Base-by-base conservation (phyloP, 1,140 invertebrate species). In the Conopomorpha cramerella region DNA sequence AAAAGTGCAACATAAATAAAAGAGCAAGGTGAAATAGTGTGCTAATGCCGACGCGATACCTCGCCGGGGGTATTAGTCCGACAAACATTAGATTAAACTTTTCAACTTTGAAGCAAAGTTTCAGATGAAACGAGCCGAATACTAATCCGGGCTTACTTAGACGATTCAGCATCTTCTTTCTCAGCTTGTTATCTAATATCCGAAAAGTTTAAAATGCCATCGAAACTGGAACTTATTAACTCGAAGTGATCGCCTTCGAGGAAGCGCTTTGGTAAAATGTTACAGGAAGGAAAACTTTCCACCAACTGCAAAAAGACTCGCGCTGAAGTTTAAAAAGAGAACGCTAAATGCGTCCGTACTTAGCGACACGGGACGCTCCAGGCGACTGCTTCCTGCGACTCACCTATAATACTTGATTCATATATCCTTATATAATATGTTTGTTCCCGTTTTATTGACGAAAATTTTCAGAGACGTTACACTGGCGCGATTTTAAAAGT, bases 191-290 rank as follows among this genome's bases (percentile, higher is more conserved):
- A 76, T 76, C 71, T 76, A 58, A 67, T 71, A 68, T 72, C 71
- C 71, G 57, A 72, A 72, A 76, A 76, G 67, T 76, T 76, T 72
- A 68, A 72, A 76, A 72, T 60, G 71, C 71, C 54, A 76, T 76
- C 60, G 59, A 57, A 68, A 68, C 66, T 50, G 55, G 51, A 76
- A 76, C 71, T 76, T 76, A 76, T 76, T 76, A 76, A 72, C 71
- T 72, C 60, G 66, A 72, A 62, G 67, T 55, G 71, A 76, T 70
- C 66, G 66, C 55, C 54, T 48, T 50, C 58, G 53, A 43, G 60
- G 64, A 70, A 66, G 57, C 55, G 62, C 47, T 35, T 49, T 55
- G 52, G 53, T 73, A 67, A 76, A 76, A 76, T 72, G 71, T 76
- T 67, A 70, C 67, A 67, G 67, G 54, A 58, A 55, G 41, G 52